A percentile compares a stretch with the other conserved stretches of the same genome.
These are phyloP conservation scores for Galerucella pusilla DNA, from an alignment of 2,888 invertebrate species.

Conservation along the genomic window DNA sequence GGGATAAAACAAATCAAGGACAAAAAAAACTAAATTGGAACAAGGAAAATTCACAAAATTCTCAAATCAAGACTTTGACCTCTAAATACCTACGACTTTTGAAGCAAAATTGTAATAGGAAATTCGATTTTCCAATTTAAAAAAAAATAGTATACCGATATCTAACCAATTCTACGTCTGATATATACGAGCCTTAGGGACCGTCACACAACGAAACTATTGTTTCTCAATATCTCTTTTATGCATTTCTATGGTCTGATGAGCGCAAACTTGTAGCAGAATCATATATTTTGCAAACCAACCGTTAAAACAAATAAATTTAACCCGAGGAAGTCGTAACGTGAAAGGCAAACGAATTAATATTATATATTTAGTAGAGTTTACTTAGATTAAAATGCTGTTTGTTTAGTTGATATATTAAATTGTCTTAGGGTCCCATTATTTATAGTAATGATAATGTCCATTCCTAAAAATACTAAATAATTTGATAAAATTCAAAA, in stretches of 20 bases:
- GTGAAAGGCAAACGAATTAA: not conserved
- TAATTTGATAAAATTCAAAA: no score
- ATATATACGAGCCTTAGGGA: not conserved
- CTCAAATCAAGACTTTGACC: no score
- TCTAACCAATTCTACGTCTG: not conserved
- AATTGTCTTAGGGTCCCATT: not conserved
- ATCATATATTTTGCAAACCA: constrained; percentile 7
- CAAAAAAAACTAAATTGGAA: no score
- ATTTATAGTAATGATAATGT: no score
- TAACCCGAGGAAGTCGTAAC: not conserved
- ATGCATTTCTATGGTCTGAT: constrained; percentile 20
- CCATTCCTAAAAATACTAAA: no score
- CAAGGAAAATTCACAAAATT: no score
- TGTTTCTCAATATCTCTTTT: constrained; percentile 15
- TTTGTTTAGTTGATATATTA: no score
- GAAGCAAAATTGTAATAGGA: no score
- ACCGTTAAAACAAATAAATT: constrained; percentile 1
- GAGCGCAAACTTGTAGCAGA: constrained; percentile 2
- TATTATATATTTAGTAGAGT: not conserved
- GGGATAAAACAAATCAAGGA: no score
- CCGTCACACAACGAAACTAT: not conserved
- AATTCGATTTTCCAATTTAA: no score
- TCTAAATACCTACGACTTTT: no score
- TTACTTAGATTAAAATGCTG: not conserved
- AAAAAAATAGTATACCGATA: no score